phyloP scores from a whole-genome alignment of 2,797 vertebrate genomes.

The Sus cebifrons region DNA sequence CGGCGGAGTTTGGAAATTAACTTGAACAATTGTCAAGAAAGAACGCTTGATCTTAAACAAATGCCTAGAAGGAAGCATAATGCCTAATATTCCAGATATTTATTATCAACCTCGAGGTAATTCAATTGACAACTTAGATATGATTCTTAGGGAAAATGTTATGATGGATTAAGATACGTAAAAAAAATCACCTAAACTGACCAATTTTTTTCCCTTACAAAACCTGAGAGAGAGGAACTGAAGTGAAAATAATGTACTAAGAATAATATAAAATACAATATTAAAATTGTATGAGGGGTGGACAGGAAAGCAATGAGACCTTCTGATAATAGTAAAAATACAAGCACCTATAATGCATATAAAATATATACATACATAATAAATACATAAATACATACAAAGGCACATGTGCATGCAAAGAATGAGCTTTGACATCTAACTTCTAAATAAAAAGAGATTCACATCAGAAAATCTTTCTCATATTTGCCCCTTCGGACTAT shows the following conservation, averaged over 20 bases:
- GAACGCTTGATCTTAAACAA: conserved; percentile 30
- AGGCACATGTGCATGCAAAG: neutral
- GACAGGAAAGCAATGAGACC: neutral
- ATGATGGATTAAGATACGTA: conserved; percentile 2
- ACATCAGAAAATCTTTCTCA: neutral
- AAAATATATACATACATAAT: neutral
- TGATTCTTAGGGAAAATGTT: conserved; percentile 32
- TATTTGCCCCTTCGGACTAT: neutral
- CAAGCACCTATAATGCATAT: neutral
- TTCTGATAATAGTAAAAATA: conserved; percentile 55
- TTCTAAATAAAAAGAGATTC: neutral
- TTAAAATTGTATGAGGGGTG: neutral
- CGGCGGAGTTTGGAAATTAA: neutral
- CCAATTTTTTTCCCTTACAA: neutral
- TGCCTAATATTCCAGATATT: conserved; percentile 45
- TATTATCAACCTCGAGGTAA: neutral
- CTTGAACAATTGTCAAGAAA: neutral
- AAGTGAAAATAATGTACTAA: conserved; percentile 1
- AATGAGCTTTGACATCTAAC: neutral
- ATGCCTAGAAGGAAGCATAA: neutral
- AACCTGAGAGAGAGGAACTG: neutral
- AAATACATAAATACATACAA: neutral
- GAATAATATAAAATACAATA: conserved; percentile 24
- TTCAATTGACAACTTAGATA: neutral
- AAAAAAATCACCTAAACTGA: conserved; percentile 16